phyloP scores from a whole-genome alignment of 2,888 invertebrate species.

The Xanthia togata region DNA sequence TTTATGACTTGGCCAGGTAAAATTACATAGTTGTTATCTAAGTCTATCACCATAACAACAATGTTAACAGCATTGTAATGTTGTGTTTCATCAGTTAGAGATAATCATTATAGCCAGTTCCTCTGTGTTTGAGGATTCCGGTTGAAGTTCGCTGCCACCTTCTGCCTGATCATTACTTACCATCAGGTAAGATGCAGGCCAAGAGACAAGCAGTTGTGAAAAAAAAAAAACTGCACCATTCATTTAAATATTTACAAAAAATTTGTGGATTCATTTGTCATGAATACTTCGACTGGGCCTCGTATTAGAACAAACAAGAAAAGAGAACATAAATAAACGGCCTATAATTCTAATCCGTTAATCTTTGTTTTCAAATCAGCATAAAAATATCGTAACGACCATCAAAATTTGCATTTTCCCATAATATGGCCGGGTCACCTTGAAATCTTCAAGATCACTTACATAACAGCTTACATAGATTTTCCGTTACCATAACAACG shows the following conservation, averaged over 20 bases:
- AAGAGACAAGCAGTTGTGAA: no score
- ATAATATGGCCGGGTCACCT: constrained; percentile 18
- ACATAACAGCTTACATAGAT: constrained; percentile 15
- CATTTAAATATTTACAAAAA: neutral
- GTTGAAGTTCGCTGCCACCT: no score
- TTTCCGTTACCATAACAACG: constrained; percentile 16
- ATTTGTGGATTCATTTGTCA: neutral
- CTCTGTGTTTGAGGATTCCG: no score
- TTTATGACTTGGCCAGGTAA: neutral
- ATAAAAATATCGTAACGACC: neutral
- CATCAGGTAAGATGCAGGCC: no score
- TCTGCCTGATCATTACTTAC: no score
- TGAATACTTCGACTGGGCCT: neutral
- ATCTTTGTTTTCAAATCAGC: neutral
- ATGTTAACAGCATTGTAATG: no score
- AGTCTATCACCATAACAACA: no score
- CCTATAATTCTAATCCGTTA: neutral
- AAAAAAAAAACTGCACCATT: neutral
- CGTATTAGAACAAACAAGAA: neutral
- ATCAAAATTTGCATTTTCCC: constrained; percentile 10
- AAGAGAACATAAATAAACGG: neutral
- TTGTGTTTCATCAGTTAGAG: no score
- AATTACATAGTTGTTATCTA: no score
- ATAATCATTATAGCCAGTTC: no score
- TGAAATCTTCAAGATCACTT: constrained; percentile 27